phyloP scores from a whole-genome alignment of 2,113 vertebrate genomes.

The Hemicordylus capensis region DNA sequence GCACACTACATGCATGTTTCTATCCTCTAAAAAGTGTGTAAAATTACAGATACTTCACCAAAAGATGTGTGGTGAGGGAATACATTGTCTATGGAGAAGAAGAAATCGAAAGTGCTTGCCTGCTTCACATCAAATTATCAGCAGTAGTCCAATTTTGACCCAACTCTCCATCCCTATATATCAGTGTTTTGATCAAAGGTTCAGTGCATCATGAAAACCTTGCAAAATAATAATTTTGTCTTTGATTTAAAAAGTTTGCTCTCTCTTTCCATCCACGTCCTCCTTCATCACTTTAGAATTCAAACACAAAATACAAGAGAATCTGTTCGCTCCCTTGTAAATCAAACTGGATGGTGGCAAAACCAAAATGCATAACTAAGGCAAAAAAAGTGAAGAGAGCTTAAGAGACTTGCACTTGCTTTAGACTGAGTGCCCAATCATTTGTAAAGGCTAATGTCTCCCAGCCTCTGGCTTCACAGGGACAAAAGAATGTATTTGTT shows the following conservation, averaged over 20 bases:
- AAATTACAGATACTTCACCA: not conserved
- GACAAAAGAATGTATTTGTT: conserved; percentile 23
- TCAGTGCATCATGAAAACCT: no score
- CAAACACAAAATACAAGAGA: conserved; percentile 67
- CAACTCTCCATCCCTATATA: not conserved
- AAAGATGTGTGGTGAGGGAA: not conserved
- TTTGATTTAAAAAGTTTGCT: conserved; percentile 21
- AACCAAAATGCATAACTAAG: conserved; percentile 43
- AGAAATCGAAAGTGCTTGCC: not conserved
- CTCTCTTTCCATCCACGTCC: conserved; percentile 55
- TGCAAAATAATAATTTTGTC: conserved; percentile 19
- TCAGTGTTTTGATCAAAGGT: conserved; percentile 28
- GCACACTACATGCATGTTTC: not conserved
- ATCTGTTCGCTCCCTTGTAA: conserved; percentile 46
- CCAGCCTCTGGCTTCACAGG: conserved; percentile 13
- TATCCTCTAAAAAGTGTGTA: not conserved
- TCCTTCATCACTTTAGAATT: conserved; percentile 63
- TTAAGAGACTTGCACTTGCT: conserved; percentile 28
- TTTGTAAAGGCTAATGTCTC: conserved; percentile 32
- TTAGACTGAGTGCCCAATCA: conserved; percentile 23
- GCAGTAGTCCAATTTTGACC: not conserved
- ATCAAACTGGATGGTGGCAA: conserved; percentile 53
- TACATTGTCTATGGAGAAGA: not conserved
- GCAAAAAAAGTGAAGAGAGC: conserved; percentile 16
- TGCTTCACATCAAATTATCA: not conserved